These are phyloP conservation scores for Musca domestica DNA, from an alignment of 1,140 invertebrate genomes.

Conservation along the genomic window DNA sequence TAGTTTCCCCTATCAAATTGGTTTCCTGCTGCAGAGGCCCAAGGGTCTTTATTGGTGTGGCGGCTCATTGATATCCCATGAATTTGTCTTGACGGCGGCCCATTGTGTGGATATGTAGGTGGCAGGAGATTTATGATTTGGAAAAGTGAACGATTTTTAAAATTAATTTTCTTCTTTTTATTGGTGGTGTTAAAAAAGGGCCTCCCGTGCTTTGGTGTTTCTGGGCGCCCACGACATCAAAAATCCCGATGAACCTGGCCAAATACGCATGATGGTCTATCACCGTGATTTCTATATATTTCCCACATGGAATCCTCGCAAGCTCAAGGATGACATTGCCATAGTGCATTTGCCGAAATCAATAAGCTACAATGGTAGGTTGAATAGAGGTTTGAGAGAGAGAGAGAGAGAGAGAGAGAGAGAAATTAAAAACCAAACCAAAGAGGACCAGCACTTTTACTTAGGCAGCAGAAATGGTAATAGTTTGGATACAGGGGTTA, in stretches of 20 bases:
- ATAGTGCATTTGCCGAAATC: slow-evolving; percentile 56
- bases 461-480: no score
- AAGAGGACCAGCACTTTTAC: no score
- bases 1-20: slow-evolving; percentile 53
- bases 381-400: no score
- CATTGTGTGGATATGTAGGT: slow-evolving; percentile 56
- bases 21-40: slow-evolving; percentile 46
- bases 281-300: slow-evolving; percentile 55
- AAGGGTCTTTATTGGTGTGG: slow-evolving; percentile 58
- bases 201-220: slow-evolving; percentile 49
- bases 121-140: not conserved
- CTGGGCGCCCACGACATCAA: slow-evolving; percentile 57
- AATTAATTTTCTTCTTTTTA: no score
- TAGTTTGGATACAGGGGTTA: no score
- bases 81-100: slow-evolving; percentile 61
- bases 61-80: slow-evolving; percentile 59
- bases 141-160: not conserved
- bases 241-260: slow-evolving; percentile 50
- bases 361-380: slow-evolving; percentile 56
- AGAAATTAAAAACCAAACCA: no score
- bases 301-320: slow-evolving; percentile 53
- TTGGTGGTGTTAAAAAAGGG: slow-evolving; percentile 34
- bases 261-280: slow-evolving; percentile 47
- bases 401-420: not conserved
- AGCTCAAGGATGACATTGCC: slow-evolving; percentile 59